Conservation (phyloP, 2,888 invertebrate genomes). For the Nomada fucata region DNA sequence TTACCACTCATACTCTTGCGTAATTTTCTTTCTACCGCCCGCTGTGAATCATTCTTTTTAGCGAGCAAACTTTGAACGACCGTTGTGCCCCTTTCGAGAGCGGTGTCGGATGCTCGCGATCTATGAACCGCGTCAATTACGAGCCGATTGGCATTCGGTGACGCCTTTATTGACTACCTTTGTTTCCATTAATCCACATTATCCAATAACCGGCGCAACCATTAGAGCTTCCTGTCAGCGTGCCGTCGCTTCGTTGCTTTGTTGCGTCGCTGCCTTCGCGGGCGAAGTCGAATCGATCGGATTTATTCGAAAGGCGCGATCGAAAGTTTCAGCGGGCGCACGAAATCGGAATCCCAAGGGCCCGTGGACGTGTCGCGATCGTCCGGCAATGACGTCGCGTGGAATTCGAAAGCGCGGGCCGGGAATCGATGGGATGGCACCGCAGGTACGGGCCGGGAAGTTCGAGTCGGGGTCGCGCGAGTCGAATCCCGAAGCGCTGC, state of each 20-base stretch:
- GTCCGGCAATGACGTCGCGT: constrained; percentile 31
- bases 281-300: neutral
- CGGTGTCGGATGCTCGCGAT: no score
- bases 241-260: neutral
- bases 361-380: constrained; percentile 13
- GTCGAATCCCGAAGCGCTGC: constrained; percentile 60
- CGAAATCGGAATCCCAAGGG: constrained; percentile 54
- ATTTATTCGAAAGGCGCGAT: constrained; percentile 21
- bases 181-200: no score
- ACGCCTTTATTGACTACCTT: no score
- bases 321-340: constrained; percentile 18
- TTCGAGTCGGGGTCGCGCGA: constrained; percentile 57
- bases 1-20: no score
- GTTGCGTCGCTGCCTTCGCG: neutral
- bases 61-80: no score
- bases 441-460: constrained; percentile 3
- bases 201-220: no score
- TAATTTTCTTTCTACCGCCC: no score
- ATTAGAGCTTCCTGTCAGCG: no score
- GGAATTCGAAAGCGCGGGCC: constrained; percentile 54
- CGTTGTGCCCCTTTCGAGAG: no score
- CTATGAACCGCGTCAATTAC: no score
- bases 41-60: no score
- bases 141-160: no score
- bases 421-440: constrained; percentile 20